Percentiles rank a stretch among this genome's conserved stretches.
Evolutionary conservation across 2,797 vertebrate genomes (phyloP).

Genomic region (Peromyscus nudipes): DNA sequence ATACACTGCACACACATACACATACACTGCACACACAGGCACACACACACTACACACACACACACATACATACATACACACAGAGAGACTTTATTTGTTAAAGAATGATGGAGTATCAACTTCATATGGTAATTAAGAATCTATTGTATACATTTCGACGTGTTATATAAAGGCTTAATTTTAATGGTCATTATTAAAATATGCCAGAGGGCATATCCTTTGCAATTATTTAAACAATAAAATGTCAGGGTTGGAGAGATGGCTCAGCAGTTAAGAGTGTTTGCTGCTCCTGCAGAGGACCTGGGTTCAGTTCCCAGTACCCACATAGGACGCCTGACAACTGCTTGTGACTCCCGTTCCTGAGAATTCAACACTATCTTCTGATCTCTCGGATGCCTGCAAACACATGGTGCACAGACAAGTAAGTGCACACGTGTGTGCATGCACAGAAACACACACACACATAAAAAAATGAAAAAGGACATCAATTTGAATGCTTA

Average conservation of each 20-base stretch:
- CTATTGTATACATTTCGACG: background rate
- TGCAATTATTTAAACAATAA: conserved; percentile 46
- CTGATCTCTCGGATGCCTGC: background rate
- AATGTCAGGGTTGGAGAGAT: background rate
- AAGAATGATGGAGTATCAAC: background rate
- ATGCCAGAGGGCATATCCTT: background rate
- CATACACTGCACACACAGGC: background rate
- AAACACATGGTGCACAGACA: background rate
- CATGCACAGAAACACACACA: background rate
- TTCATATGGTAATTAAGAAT: conserved; percentile 29
- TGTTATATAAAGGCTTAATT: conserved; percentile 14
- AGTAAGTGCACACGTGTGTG: too few species aligned
- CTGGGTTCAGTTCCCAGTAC: background rate
- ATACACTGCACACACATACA: background rate
- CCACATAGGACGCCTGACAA: background rate
- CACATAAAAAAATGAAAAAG: background rate
- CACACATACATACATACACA: background rate
- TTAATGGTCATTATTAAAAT: background rate
- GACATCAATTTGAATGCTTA: background rate
- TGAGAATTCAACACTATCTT: background rate
- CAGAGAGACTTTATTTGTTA: background rate
- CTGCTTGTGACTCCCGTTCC: background rate
- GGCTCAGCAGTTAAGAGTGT: background rate
- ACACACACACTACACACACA: background rate
- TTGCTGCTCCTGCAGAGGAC: background rate